Evolutionary conservation across 2,113 vertebrate species (phyloP).

Genomic region (Megaleporinus macrocephalus): DNA sequence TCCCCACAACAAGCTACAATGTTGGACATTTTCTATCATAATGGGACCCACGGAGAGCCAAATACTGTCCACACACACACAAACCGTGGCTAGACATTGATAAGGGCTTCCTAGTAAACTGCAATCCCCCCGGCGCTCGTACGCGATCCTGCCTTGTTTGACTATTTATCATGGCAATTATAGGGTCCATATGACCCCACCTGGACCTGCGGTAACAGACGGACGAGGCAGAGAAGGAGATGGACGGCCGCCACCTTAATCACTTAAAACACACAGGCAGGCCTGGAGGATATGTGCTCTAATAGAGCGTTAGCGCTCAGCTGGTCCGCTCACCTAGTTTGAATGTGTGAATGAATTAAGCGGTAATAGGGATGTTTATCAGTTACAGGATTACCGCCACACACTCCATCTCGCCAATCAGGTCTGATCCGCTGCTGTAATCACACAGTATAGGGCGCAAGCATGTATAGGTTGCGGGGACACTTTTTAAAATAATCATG

Average conservation of each 20-base stretch:
- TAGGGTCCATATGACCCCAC: slow-evolving; percentile 41
- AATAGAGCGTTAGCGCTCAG: slow-evolving; percentile 33
- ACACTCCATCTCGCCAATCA: slow-evolving; percentile 49
- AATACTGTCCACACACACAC: slow-evolving; percentile 5
- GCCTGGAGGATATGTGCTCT: slow-evolving; percentile 29
- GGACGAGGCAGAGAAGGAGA: slow-evolving; percentile 40
- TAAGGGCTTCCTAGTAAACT: slow-evolving; percentile 11
- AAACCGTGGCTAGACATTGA: slow-evolving; percentile 8
- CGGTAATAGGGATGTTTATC: slow-evolving; percentile 56
- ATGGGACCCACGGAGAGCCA: slow-evolving; percentile 19
- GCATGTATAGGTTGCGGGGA: slow-evolving; percentile 8
- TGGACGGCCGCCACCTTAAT: slow-evolving; percentile 45
- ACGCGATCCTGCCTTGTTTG: slow-evolving; percentile 3
- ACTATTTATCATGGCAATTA: slow-evolving; percentile 47
- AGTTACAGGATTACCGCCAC: slow-evolving; percentile 39
- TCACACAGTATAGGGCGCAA: slow-evolving; percentile 40
- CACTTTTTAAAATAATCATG: not conserved
- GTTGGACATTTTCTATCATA: not conserved
- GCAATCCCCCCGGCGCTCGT: not conserved
- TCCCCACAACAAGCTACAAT: too few species aligned
- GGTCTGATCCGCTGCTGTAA: slow-evolving; percentile 48
- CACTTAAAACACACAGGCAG: slow-evolving; percentile 30
- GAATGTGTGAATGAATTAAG: slow-evolving; percentile 46
- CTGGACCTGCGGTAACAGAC: slow-evolving; percentile 60
- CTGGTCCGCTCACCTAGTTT: slow-evolving; percentile 30